Evolutionary conservation across 1,140 invertebrate species (phyloP).

Genomic region (Papilio polytes): DNA sequence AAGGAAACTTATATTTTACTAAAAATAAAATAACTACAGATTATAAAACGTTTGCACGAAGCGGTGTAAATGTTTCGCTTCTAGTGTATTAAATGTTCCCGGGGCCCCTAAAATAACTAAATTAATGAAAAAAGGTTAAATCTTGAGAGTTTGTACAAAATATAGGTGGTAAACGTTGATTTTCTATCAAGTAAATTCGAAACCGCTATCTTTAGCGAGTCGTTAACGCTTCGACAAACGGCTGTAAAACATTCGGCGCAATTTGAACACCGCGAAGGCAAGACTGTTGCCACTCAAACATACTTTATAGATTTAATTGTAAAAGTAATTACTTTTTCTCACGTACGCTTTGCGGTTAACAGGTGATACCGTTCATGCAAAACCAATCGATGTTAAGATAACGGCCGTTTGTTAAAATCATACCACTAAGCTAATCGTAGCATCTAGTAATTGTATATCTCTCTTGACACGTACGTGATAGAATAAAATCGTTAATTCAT

Average conservation of each 20-base stretch:
- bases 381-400: slow-evolving; percentile 12
- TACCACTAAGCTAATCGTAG: slow-evolving; percentile 3
- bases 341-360: slow-evolving; percentile 31
- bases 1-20: background rate
- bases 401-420: slow-evolving; percentile 27
- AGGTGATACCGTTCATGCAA: background rate
- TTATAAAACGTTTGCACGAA: background rate
- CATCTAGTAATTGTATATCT: slow-evolving; percentile 17
- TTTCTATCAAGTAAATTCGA: slow-evolving; percentile 71
- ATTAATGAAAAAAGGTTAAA: slow-evolving; percentile 41
- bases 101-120: slow-evolving; percentile 52
- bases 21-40: background rate
- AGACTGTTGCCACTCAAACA: slow-evolving; percentile 26
- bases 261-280: slow-evolving; percentile 40
- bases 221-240: slow-evolving; percentile 67
- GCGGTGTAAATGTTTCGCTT: background rate
- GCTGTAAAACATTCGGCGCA: slow-evolving; percentile 59
- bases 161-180: slow-evolving; percentile 67
- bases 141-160: slow-evolving; percentile 46
- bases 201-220: slow-evolving; percentile 75
- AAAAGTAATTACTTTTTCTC: slow-evolving; percentile 34
- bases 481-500: slow-evolving; percentile 19
- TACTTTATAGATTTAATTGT: slow-evolving; percentile 29
- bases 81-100: slow-evolving; percentile 45
- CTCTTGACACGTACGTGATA: slow-evolving; percentile 19